Evolutionary conservation across 1,140 invertebrate genomes (phyloP).

Genomic region (Apis cerana): DNA sequence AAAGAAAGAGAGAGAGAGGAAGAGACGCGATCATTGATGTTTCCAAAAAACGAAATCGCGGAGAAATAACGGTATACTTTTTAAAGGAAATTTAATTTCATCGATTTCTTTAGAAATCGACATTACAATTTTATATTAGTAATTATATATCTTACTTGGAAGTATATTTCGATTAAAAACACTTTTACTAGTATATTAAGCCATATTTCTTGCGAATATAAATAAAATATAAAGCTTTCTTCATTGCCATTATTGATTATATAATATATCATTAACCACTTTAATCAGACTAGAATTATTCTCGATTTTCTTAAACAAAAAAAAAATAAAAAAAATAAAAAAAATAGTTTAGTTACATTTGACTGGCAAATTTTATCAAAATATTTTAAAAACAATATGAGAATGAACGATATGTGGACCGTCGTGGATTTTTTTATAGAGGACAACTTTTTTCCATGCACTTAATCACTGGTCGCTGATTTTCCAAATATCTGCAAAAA

Average conservation of each 20-base stretch:
- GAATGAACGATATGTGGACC: too few species aligned
- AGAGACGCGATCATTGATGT: neutral
- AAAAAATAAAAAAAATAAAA: neutral
- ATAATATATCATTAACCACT: neutral
- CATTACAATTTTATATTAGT: neutral
- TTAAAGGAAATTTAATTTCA: neutral
- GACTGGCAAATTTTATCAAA: neutral
- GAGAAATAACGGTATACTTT: neutral
- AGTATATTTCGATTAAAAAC: neutral
- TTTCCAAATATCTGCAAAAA: too few species aligned
- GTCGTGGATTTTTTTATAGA: too few species aligned
- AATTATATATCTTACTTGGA: neutral
- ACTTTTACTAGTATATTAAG: neutral
- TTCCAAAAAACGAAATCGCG: neutral
- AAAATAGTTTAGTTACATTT: neutral
- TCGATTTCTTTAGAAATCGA: neutral
- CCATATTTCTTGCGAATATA: neutral
- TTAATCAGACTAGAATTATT: neutral
- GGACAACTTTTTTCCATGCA: too few species aligned
- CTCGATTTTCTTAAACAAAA: neutral
- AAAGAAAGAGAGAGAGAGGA: neutral
- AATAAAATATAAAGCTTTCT: neutral
- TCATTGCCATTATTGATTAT: neutral
- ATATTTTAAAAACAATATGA: too few species aligned
- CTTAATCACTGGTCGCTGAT: too few species aligned